Evolutionary conservation across 1,140 invertebrate genomes (phyloP), one percentile per base, ranked within the genome.

Genomic region (Drosophila parabipectinata): DNA sequence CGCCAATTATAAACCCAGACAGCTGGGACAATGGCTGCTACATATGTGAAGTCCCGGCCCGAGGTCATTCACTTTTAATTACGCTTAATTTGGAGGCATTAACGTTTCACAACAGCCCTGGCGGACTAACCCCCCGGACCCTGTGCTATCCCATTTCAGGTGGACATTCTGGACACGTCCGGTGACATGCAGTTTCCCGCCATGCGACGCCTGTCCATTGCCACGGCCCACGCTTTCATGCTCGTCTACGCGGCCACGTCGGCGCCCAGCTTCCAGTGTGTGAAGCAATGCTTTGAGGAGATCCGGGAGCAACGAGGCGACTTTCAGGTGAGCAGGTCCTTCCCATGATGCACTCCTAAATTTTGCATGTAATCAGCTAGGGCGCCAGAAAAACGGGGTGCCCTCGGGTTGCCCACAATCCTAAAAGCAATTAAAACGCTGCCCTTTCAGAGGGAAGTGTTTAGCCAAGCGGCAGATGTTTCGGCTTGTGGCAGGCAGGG

Each of bases 111-210:
- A 30, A 4, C 18, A 37, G 28, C 30, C 58, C 12, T 37, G 45
- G n/a, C 48, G 10, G 30, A 60, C 62, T 63, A 26, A 45, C 18
- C 44, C 14, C 28, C 50, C 60, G 18, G 18, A 10, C 10, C 39
- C 37, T 56, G 8, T 51, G 21, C 21, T 52, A 26, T 8, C 37
- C 48, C 55, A 12, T 67, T 80, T 56, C 92, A 95, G 93, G 96
- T 98, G 39, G 97, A 98, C 90, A 96, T 98, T 47, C 89, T 98
- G 77, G 97, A 98, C 91, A 98, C 97, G 3, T 96, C 96, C 9
- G 95, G 97, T 30, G 96, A 97, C 90, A 94, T 96, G 90, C 96
- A 97, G 91, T 98, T 97, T 92, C 97, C 97, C 14, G 96, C 96
- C 26, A 97, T 97, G 96, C 92, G 95, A 64, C 93, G 96, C 50